Conservation (phyloP, 2,888 invertebrate genomes). For the Tholera decimalis region DNA sequence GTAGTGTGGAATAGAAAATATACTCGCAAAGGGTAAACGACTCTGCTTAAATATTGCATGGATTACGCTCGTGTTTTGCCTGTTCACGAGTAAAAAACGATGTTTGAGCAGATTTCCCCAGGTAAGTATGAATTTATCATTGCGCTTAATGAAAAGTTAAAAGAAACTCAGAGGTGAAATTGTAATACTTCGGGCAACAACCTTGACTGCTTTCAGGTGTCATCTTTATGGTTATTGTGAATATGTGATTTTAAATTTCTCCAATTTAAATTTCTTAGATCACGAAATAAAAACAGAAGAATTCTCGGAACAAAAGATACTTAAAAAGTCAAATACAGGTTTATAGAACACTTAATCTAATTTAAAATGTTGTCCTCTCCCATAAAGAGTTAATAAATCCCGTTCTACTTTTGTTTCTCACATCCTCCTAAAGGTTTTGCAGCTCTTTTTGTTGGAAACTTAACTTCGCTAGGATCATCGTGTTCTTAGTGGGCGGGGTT, state of each 20-base stretch:
- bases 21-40: constrained; percentile 44
- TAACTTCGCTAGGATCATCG: constrained; percentile 20
- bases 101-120: constrained; percentile 71
- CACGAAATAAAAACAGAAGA: too few species aligned
- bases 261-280: too few species aligned
- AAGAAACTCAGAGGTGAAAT: constrained; percentile 59
- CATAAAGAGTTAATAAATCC: constrained; percentile 5
- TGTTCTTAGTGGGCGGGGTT: constrained; percentile 35
- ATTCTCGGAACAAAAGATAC: too few species aligned
- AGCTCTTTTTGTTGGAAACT: constrained; percentile 13
- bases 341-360: too few species aligned
- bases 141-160: constrained; percentile 61
- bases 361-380: too few species aligned
- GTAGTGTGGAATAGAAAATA: constrained; percentile 31
- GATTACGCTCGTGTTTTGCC: constrained; percentile 33
- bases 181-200: constrained; percentile 44
- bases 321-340: too few species aligned
- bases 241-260: too few species aligned
- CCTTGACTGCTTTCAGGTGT: constrained; percentile 14
- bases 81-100: constrained; percentile 57
- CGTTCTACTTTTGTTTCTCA: constrained; percentile 5
- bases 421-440: not conserved
- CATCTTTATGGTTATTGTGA: constrained; percentile 13
- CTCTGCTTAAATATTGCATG: constrained; percentile 65
- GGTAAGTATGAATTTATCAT: constrained; percentile 73